Base-by-base conservation (phyloP, 2,888 invertebrate genomes). In the Baccha elongata region DNA sequence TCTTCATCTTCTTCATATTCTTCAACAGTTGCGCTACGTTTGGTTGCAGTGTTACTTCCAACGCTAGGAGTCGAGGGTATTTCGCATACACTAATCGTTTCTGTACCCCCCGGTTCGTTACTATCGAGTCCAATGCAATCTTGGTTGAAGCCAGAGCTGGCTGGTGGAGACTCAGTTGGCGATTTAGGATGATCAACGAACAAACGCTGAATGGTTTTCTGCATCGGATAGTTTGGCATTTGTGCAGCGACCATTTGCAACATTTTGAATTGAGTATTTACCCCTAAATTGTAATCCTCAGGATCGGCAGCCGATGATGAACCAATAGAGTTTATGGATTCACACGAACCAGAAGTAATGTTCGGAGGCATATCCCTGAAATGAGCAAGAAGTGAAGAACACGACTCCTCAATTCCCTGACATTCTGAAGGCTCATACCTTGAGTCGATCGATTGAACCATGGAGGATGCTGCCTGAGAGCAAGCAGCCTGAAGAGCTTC, bases 111-210 rank as follows among this genome's bases (percentile, higher is more conserved):
- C 2, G 52, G 3, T 7, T 75, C 75, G 15, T 13, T 58, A 5
- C 71, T 68, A 26, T 67, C 68, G 29, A 62, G 21, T 37, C 48
- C 67, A 48, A 44, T 78, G 11, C 83, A 83, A 17, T 78, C 78
- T 29, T 73, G 72, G 46, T 35, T 73, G 29, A 83, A 83, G 1
- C 17, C 44, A 32, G 83, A 50, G 8, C 50, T 68, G 26, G 72
- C 67, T 46, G 88, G 87, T 26, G 88, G 88, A 40, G 91, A 89
- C 84, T 90, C 91, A 37, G 90, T 89, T 21, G 91, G 90, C 13
- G 91, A 90, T 85, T 91, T 91, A n/a, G 91, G 91, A 81, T 91
- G 90, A 84, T 91, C 91, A 64, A 88, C 89, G 74, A 90, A 90
- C 75, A 90, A 88, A 62, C 89, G 89, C 26, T 89, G 89, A 80